These are phyloP conservation scores for Sylvia atricapilla DNA, from an alignment of 2,113 vertebrate genomes.

Conservation along the genomic window DNA sequence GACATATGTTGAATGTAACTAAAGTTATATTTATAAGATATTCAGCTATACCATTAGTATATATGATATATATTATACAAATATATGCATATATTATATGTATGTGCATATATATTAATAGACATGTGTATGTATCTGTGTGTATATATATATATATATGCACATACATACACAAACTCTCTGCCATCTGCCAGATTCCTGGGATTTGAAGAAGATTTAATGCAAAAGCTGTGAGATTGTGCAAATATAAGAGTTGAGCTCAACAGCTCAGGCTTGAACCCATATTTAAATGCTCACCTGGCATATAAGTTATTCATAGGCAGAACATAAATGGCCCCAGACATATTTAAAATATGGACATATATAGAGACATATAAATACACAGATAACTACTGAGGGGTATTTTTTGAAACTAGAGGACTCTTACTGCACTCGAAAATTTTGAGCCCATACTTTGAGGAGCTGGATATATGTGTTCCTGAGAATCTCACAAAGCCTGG, in stretches of 20 bases:
- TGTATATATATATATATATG: too few species aligned
- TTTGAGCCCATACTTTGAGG: background rate
- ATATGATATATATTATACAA: background rate
- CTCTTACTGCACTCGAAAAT: background rate
- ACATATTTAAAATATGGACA: background rate
- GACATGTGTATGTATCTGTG: rapidly evolving
- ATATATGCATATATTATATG: background rate
- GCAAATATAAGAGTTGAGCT: background rate
- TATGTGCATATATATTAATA: background rate
- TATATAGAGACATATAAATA: background rate
- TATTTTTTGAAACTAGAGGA: background rate
- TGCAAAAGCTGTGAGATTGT: background rate
- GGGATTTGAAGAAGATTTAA: background rate
- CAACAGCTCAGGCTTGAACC: background rate
- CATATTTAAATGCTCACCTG: background rate
- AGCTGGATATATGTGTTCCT: background rate
- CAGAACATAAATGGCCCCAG: background rate
- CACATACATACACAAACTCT: background rate
- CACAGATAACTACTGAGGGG: background rate
- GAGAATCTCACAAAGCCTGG: background rate
- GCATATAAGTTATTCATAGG: background rate
- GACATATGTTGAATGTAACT: background rate
- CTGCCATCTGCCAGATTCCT: background rate
- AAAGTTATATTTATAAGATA: background rate
- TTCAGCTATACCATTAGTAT: background rate